Evolutionary conservation across 1,140 invertebrate species (phyloP), one percentile per base, ranked within the genome.

Genomic region (Macrobrachium nipponense): DNA sequence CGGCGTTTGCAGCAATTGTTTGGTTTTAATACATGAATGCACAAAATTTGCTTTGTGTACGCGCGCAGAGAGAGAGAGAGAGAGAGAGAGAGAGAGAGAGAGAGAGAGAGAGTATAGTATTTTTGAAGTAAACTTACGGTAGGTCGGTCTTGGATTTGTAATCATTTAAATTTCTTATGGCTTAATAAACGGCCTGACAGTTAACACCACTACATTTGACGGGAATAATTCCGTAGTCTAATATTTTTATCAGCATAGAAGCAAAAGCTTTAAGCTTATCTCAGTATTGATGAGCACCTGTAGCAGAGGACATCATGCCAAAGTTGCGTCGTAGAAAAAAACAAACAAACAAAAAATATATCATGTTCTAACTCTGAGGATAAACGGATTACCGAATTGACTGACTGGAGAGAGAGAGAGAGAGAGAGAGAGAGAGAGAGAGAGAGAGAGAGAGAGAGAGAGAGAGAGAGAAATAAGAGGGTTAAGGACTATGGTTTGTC

Each of bases 371-470:
- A 36, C 27, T 36, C 27, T 36, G 27, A 36, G 27, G 27, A 73
- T 51, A 27, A 51, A 43, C 72, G 20, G 72, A 73, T 18, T 10
- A 44, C 36, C 14, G n/a, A 36, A 5, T 44, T 51, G 75, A 43
- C 14, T 14, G 60, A 18, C 11, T 64, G 59, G n/a, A n/a, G n/a
- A n/a, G n/a, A n/a, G n/a, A n/a, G n/a, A n/a, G n/a, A 62, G 59
- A 80, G 78, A 27, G 58, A 80, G 59, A 80, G 78, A 80, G 78
- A 80, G 61, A 27, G 61, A 80, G 14, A 62, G 78, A 44, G 36
- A 44, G 62, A 80, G 78, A 27, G 78, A 18, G 61, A 44, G 61
- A 68, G 17, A 64, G 43, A 77, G 75, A 59, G 75, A 77, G 75
- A 77, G 75, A 59, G 75, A 77, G 75, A n/a, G 44, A 59, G 43